Evolutionary conservation across 2,113 vertebrate genomes (phyloP), one percentile per base, ranked within the genome.

Genomic region (Oryzias celebensis): DNA sequence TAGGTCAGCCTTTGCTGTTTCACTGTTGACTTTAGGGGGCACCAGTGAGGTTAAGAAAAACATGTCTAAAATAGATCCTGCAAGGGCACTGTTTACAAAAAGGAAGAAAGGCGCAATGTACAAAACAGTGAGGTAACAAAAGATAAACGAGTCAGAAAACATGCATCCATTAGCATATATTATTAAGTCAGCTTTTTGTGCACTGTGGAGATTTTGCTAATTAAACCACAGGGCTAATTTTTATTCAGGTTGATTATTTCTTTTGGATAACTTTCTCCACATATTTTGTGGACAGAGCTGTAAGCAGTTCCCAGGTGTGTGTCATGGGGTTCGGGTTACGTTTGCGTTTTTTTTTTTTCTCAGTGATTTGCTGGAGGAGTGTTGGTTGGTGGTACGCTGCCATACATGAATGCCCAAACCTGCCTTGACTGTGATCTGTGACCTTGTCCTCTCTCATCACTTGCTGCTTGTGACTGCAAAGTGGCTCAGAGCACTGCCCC

Each of bases 381-480:
- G 13, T 5, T 62, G 56, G 42, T 58, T 63, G 54, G 69, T 62
- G 62, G 72, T 80, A 58, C 68, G 76, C 62, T 65, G 62, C 74
- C 44, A 77, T 70, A 80, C 72, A 83, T 80, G 83, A 84, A 71
- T 84, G 75, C 65, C 68, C 74, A 73, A 79, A 74, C 80, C 65
- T 75, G 64, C 61, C 69, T 68, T 42, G 53, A 75, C 82, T 81
- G 47, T 85, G 81, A 86, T 85, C 80, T 82, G 69, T 85, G 85
- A 88, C 86, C 87, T 88, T 88, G 89, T 86, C 86, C 78, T 78
- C 80, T 75, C 75, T 87, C 81, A 86, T 88, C 83, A 84, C 67
- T 75, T 52, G 52, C 52, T 66, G 74, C 77, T 75, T 73, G 83
- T 84, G 85, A 82, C 80, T 64, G 58, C 51, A 42, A 74, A 58